Base-by-base conservation (phyloP, 1,140 invertebrate species). In the Teleopsis dalmanni region DNA sequence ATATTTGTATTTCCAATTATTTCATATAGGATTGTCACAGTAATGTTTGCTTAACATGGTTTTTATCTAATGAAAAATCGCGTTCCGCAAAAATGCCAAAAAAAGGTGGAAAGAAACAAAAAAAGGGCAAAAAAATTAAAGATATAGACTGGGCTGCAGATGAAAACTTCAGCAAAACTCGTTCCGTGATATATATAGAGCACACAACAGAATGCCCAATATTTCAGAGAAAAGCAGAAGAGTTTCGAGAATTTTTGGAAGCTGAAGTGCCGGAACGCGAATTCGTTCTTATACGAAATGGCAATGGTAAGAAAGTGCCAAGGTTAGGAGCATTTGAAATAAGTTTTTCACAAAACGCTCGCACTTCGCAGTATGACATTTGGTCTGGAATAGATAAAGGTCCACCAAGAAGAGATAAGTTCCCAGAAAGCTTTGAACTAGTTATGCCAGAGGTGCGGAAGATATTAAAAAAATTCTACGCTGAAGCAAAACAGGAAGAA, bases 171-270 rank as follows among this genome's bases (percentile, higher is more conserved):
- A 33, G 43, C 13, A 68, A 68, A 40, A 58, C 58, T 4, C 65
- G 65, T 9, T 57, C 55, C 11, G 63, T 68, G 19, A 52, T 68
- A 27, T 60, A 55, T 31, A 61, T 67, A 0, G 65, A 67, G 27
- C 65, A 67, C 38, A 62, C 64, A 23, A 16, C 29, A 23, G 65
- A 67, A 36, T 67, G 65, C 9, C 62, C 65, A 27, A 67, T 67
- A 18, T 67, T 68, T 21, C 37, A 53, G 25, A 56, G 43, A 0
- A 67, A 67, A 35, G 62, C 65, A n/a, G 65, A 67, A 1, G 65
- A 68, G 34, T 67, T 59, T 10, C 14, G 18, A 7, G 10, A 19
- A 31, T 52, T 54, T n/a, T 31, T 68, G 19, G 46, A 55, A 44
- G 21, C 48, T 0, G 21, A 55, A 13, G 52, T 63, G 2, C 65